A percentile compares a stretch with the other conserved stretches of the same genome.
Conservation (phyloP, 2,888 invertebrate species). For the Chymomyza fuscimana region DNA sequence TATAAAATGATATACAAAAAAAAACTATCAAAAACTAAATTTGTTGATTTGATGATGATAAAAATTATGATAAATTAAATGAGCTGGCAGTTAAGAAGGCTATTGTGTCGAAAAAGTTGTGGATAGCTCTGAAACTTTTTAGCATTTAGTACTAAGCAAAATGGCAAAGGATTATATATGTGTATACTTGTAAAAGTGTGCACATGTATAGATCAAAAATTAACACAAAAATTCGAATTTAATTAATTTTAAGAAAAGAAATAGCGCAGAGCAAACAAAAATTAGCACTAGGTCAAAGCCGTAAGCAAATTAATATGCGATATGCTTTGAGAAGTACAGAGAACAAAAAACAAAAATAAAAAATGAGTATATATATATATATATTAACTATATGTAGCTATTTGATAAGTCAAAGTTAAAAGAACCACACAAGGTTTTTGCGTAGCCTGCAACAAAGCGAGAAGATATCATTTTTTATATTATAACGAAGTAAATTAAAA, state of each 20-base stretch:
- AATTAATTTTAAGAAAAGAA: constrained; percentile 75
- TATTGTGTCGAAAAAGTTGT: neutral
- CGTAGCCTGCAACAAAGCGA: constrained; percentile 56
- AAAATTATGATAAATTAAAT: constrained; percentile 21
- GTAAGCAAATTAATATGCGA: constrained; percentile 59
- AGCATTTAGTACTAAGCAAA: constrained; percentile 63
- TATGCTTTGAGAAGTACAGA: constrained; percentile 57
- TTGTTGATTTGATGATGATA: constrained; percentile 56
- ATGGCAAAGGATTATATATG: constrained; percentile 56
- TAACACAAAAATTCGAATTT: constrained; percentile 79
- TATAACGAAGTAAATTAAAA: constrained; percentile 49
- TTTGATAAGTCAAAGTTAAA: constrained; percentile 21
- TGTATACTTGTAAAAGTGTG: constrained; percentile 33
- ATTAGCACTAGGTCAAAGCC: constrained; percentile 60
- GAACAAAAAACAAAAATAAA: constrained; percentile 16
- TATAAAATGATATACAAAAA: constrained; percentile 23
- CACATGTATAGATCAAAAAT: constrained; percentile 53
- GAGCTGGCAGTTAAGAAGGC: constrained; percentile 45
- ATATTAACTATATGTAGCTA: constrained; percentile 10
- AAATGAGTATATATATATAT: constrained; percentile 2
- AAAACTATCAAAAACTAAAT: constrained; percentile 57
- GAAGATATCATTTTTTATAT: constrained; percentile 67
- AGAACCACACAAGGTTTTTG: constrained; percentile 60
- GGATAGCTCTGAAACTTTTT: constrained; percentile 65
- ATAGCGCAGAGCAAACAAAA: constrained; percentile 43